These are phyloP conservation scores for Hoplias malabaricus DNA, from an alignment of 2,113 vertebrate genomes.

Conservation along the genomic window DNA sequence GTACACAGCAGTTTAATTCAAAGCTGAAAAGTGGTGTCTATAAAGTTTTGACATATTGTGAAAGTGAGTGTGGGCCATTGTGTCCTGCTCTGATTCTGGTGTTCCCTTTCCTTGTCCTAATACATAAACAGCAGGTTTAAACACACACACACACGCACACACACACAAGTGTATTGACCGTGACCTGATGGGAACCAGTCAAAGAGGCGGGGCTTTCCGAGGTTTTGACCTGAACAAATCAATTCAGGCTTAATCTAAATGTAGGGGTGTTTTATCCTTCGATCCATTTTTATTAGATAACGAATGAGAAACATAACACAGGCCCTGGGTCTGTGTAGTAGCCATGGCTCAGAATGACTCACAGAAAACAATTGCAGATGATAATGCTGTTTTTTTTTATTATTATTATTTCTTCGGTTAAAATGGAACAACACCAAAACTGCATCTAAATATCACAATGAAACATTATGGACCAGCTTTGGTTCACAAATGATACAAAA, in stretches of 20 bases:
- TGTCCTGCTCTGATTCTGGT: neutral
- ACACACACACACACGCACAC: neutral
- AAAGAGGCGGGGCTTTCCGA: conserved; percentile 48
- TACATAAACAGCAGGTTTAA: conserved; percentile 11
- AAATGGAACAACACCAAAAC: no score
- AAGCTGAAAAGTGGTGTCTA: no score
- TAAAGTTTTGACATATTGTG: no score
- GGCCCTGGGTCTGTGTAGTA: no score
- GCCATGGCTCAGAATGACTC: no score
- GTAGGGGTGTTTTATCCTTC: neutral
- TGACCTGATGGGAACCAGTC: neutral
- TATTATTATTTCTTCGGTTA: no score
- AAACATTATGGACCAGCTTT: no score
- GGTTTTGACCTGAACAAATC: conserved; percentile 40
- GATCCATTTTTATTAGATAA: neutral
- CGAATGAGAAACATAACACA: neutral
- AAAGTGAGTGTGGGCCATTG: neutral
- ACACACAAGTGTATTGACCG: conserved; percentile 29
- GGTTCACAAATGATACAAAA: no score
- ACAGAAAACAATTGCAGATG: no score
- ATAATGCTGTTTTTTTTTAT: no score
- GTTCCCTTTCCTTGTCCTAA: neutral
- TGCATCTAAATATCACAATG: no score
- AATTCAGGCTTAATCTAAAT: conserved; percentile 40
- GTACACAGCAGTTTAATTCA: no score